Conservation (phyloP, 2,113 vertebrate genomes). For the Apaloderma vittatum region DNA sequence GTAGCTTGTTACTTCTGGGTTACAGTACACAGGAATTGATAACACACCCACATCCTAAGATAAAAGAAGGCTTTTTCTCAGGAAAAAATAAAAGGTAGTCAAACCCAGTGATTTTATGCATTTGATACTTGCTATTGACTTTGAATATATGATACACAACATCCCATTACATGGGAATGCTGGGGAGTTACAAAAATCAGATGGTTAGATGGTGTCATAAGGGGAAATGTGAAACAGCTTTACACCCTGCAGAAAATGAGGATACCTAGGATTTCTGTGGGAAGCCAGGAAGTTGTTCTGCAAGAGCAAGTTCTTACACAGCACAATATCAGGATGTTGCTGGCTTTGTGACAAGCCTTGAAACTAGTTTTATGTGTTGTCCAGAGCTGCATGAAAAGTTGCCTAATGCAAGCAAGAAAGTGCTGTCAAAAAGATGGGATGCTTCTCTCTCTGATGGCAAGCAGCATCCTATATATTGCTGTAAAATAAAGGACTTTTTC, state of each 20-base stretch:
- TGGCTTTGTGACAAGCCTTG: not conserved
- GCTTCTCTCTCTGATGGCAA: not conserved
- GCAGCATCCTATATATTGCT: not conserved
- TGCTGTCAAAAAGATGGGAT: not conserved
- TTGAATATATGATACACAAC: not conserved
- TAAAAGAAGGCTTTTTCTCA: not conserved
- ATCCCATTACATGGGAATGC: not conserved
- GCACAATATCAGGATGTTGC: not conserved
- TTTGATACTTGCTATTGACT: not conserved
- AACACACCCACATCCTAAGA: not conserved
- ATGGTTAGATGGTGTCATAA: not conserved
- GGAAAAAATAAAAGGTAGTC: not conserved
- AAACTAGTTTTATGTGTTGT: not conserved
- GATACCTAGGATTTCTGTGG: not conserved
- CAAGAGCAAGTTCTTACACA: not conserved
- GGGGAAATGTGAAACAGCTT: not conserved
- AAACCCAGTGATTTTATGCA: not conserved
- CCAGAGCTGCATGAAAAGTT: not conserved
- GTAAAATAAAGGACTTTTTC: not conserved
- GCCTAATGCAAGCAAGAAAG: not conserved
- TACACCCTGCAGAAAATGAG: not conserved
- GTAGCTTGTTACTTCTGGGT: not conserved
- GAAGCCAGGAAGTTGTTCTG: not conserved
- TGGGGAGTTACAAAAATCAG: not conserved
- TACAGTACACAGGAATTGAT: not conserved